phyloP scores from a whole-genome alignment of 2,113 vertebrate genomes.

The Campylomormyrus tamandua region DNA sequence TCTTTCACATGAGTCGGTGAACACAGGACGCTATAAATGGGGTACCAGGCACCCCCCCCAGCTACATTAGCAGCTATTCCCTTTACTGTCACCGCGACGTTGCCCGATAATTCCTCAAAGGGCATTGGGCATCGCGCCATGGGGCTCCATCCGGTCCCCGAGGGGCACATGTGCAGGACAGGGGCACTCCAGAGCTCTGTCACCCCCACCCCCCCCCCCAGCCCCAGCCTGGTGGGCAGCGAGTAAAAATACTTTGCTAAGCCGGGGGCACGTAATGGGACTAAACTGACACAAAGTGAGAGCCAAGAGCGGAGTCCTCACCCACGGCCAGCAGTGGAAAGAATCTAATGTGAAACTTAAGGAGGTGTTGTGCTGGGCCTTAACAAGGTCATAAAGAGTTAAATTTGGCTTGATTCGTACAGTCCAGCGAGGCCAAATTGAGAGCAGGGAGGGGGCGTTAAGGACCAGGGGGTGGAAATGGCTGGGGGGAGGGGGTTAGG shows the following conservation, averaged over 20 bases:
- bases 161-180: slow-evolving; percentile 7
- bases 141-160: neutral
- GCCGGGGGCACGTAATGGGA: slow-evolving; percentile 34
- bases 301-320: slow-evolving; percentile 12
- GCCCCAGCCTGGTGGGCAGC: slow-evolving; percentile 29
- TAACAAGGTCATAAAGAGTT: slow-evolving; percentile 72
- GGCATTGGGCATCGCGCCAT: slow-evolving; percentile 18
- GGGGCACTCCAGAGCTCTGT: neutral
- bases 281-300: slow-evolving; percentile 42
- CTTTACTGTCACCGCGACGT: slow-evolving; percentile 20
- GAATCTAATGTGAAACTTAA: slow-evolving; percentile 54
- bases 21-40: slow-evolving; percentile 10
- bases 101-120: slow-evolving; percentile 43
- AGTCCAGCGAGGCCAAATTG: slow-evolving; percentile 65
- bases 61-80: slow-evolving; percentile 25
- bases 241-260: slow-evolving; percentile 40
- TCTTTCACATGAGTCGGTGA: neutral
- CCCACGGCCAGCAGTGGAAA: slow-evolving; percentile 37
- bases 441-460: slow-evolving; percentile 49
- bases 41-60: slow-evolving; percentile 18
- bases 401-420: slow-evolving; percentile 71
- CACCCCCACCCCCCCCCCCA: neutral
- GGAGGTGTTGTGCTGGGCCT: slow-evolving; percentile 41
- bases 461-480: slow-evolving; percentile 16
- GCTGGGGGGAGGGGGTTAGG: slow-evolving; percentile 52